These are phyloP conservation scores for Scartelaos histophorus DNA, from an alignment of 2,113 vertebrate genomes.

Conservation along the genomic window DNA sequence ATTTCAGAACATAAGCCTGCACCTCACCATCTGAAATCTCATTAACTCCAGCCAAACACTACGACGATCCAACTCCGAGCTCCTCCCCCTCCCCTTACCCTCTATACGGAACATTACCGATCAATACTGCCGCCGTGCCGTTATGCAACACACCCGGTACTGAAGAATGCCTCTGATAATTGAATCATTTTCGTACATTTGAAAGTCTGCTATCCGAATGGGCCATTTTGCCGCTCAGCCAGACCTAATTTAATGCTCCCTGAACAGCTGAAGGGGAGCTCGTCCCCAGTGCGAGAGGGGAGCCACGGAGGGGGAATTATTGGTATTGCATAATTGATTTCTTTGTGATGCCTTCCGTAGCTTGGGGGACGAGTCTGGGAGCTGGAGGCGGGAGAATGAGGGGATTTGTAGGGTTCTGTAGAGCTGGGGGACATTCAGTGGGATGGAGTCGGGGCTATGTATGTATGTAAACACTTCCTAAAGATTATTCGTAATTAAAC, in stretches of 20 bases:
- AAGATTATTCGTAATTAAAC: too few relatives aligned
- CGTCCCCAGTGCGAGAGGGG: constrained; percentile 29
- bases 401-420: not conserved
- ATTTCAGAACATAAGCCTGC: constrained; percentile 28
- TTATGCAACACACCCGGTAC: constrained; percentile 55
- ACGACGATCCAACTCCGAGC: constrained; percentile 45
- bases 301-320: constrained; percentile 1
- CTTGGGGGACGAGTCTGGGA: constrained; percentile 8
- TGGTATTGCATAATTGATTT: constrained; percentile 54
- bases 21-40: constrained; percentile 51
- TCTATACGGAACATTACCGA: constrained; percentile 40
- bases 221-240: constrained; percentile 47
- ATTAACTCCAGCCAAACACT: constrained; percentile 52
- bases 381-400: constrained; percentile 14
- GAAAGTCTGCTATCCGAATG: constrained; percentile 29
- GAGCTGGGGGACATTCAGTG: not conserved
- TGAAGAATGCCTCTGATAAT: constrained; percentile 60
- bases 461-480: too few relatives aligned
- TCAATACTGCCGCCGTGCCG: constrained; percentile 58
- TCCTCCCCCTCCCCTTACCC: constrained; percentile 5
- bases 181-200: constrained; percentile 57
- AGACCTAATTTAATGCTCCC: constrained; percentile 57
- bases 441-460: not conserved
- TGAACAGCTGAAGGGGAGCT: constrained; percentile 46
- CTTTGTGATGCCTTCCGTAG: constrained; percentile 30